Conservation (phyloP, 2,888 invertebrate genomes). For the Cheilosia vernalis region DNA sequence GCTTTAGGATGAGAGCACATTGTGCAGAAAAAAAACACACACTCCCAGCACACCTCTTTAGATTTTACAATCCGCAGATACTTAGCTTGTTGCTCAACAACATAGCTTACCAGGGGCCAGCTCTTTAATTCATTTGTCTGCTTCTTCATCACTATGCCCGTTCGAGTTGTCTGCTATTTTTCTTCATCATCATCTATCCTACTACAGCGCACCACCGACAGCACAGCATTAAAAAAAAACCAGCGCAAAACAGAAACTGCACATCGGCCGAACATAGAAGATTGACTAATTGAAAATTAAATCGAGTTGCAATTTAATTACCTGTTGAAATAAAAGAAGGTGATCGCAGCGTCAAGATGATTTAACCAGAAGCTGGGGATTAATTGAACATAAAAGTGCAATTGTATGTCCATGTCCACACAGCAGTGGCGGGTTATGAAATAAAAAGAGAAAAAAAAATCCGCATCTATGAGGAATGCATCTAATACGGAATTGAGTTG, state of each 20-base stretch:
- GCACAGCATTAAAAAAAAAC: background rate
- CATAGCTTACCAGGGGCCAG: conserved; percentile 45
- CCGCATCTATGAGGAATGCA: conserved; percentile 21
- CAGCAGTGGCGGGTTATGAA: conserved; percentile 28
- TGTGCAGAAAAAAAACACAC: conserved; percentile 14
- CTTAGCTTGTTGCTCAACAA: conserved; percentile 55
- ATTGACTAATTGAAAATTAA: conserved; percentile 75
- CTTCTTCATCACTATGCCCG: conserved; percentile 30
- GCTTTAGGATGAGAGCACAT: conserved; percentile 1
- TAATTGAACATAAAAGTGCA: conserved; percentile 68
- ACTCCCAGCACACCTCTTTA: conserved; percentile 46
- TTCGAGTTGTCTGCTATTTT: conserved; percentile 35
- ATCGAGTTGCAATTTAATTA: conserved; percentile 74
- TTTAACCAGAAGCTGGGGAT: conserved; percentile 68
- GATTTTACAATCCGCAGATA: conserved; percentile 44
- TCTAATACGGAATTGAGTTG: conserved; percentile 22
- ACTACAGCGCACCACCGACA: conserved; percentile 10
- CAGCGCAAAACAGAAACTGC: conserved; percentile 14
- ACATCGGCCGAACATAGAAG: conserved; percentile 43
- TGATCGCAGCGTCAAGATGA: conserved; percentile 64
- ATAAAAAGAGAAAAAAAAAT: conserved; percentile 10
- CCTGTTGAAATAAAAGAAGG: conserved; percentile 69
- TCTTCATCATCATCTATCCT: conserved; percentile 29
- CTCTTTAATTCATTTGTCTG: conserved; percentile 71
- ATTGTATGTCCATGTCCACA: conserved; percentile 19